Percentiles rank a stretch among this genome's conserved stretches.
Evolutionary conservation across 2,113 vertebrate genomes (phyloP).

Genomic region (Chaetops frenatus): DNA sequence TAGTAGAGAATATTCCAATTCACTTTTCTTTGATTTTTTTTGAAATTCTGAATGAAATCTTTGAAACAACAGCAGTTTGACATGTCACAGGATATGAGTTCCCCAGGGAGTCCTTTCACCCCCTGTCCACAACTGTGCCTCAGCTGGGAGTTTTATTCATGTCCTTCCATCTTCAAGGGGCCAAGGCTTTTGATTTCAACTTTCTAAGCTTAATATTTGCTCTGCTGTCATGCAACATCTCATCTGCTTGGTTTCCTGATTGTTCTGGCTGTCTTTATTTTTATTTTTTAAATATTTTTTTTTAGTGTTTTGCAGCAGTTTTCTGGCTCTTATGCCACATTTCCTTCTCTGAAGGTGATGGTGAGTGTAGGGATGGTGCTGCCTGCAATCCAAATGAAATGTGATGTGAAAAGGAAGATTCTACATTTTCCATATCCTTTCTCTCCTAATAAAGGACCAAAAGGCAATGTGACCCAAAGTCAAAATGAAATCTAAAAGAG

Average conservation of each 20-base stretch:
- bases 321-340: neutral
- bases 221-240: neutral
- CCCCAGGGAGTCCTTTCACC: neutral
- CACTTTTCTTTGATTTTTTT: neutral
- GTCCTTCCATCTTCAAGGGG: neutral
- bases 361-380: too few relatives aligned
- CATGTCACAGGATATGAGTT: neutral
- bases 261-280: neutral
- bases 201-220: neutral
- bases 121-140: accelerated
- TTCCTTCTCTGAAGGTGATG: neutral
- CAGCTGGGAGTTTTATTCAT: neutral
- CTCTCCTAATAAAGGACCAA: neutral
- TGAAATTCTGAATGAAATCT: neutral
- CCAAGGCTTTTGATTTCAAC: neutral
- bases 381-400: neutral
- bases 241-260: neutral
- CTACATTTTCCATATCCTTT: neutral
- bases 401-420: neutral
- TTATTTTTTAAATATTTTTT: neutral
- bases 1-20: neutral
- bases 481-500: neutral
- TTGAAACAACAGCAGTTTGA: neutral
- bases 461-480: neutral
- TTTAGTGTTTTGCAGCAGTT: neutral